Evolutionary conservation across 2,797 vertebrate species (phyloP), one percentile per base, ranked within the genome.

Genomic region (Apodemus agrarius): DNA sequence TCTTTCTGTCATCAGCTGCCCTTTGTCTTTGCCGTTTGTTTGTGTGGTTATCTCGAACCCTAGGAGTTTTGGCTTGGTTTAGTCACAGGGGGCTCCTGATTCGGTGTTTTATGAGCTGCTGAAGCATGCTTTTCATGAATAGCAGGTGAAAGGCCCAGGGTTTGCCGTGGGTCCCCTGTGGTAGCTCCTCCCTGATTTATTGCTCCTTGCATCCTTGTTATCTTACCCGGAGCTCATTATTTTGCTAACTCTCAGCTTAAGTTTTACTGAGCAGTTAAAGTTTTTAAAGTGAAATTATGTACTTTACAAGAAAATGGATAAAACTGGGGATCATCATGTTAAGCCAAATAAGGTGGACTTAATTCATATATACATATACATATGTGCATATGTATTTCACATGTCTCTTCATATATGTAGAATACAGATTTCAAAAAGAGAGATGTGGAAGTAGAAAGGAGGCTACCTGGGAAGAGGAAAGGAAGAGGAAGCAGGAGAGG

Each of bases 171-270:
- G 74, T 46, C 6, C 72, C 40, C 72, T 49, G 54, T 5, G 29
- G 37, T n/a, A 63, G 43, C 19, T 10, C 43, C 21, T 21, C 12
- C 75, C 43, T 37, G 14, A n/a, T 80, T n/a, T 37, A 37, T 72
- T n/a, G 79, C 59, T 49, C 88, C 67, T 91, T 4, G 52, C 16
- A 6, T 93, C 31, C 69, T 74, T 75, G 49, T 49, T 59, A 6
- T 90, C 91, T 91, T 90, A 67, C 57, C 65, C 91, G 83, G 75
- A 34, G 49, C 90, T 72, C 85, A 59, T 76, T 91, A 19, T 93
- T 21, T 29, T 94, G 59, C 74, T 74, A 89, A 46, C 22, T 94
- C 46, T 49, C 82, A 37, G 57, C 46, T 91, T 80, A 87, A 52
- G 34, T 91, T 92, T 84, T 54, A 80, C 4, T 43, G 52, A 95